These are phyloP conservation scores for Ibidorhyncha struthersii DNA, from an alignment of 2,113 vertebrate species.

Conservation along the genomic window DNA sequence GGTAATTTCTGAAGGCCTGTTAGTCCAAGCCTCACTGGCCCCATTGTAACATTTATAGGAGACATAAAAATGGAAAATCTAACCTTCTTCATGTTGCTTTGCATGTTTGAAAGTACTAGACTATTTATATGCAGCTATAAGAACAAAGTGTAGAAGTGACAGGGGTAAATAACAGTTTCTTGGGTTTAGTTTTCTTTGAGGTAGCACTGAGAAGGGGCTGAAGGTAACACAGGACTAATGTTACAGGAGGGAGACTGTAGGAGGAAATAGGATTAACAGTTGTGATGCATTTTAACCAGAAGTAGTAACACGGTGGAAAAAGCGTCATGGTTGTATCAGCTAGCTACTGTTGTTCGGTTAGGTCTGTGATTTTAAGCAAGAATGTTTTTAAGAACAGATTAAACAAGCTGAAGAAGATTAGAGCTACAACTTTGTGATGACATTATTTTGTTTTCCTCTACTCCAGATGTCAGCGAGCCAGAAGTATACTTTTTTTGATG, in stretches of 20 bases:
- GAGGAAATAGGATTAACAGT: neutral
- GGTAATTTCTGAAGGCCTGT: neutral
- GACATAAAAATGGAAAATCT: neutral
- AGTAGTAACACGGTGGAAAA: neutral
- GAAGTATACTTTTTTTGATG: constrained; percentile 77
- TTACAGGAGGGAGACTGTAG: neutral
- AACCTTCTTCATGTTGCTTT: neutral
- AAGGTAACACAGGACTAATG: neutral
- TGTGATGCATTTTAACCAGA: neutral
- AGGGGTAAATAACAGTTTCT: neutral
- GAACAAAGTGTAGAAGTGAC: neutral
- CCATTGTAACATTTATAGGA: neutral
- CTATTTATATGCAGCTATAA: neutral
- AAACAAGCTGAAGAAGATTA: neutral
- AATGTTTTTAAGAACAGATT: neutral
- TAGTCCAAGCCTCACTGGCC: neutral
- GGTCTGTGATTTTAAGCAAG: neutral
- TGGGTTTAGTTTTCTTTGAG: neutral
- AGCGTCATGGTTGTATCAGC: neutral
- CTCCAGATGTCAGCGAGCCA: constrained; percentile 11
- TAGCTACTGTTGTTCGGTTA: neutral
- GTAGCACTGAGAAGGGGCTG: neutral
- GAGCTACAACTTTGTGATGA: neutral
- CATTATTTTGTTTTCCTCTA: neutral
- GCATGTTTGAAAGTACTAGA: neutral